Base-by-base conservation (phyloP, 2,797 vertebrate genomes). In the Poecile montanus region DNA sequence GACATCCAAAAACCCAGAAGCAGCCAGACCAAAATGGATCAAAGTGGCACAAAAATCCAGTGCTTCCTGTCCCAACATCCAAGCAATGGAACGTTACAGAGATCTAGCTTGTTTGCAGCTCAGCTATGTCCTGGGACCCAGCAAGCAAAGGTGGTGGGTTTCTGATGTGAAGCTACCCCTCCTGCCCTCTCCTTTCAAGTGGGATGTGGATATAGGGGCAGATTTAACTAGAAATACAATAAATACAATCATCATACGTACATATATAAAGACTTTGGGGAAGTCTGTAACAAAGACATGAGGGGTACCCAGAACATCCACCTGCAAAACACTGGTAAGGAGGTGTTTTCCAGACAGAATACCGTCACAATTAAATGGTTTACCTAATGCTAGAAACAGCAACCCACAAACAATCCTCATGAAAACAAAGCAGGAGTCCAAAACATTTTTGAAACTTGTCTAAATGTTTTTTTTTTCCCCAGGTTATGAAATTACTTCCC, bases 401-500 rank as follows among this genome's bases (percentile, higher is more conserved):
- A 91, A 60, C 30, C 32, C 56, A 51, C 36, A 75, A 67, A 77
- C 6, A 19, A 51, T 21, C 44, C 36, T 77, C 38, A 26, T 10
- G 12, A 78, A 92, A 94, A 75, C 68, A 92, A 85, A 84, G 58
- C 8, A 45, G 14, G 26, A 81, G 68, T 44, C 25, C 65, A 92
- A 92, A 88, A 66, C 23, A 57, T 51, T 94, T 92, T 30, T 65
- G 15, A 77, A 91, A 65, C 26, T 67, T 70, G 61, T 87, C 48
- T 57, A 91, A 91, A 72, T 71, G 89, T 67, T 82, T 36, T 36
- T 36, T 74, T 42, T 85, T 90, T 80, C 79, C 87, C 57, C 78
- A 83, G 22, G 32, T 79, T 87, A 89, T 65, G 65, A 83, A 87
- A 85, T 40, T 0, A 65, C 75, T 91, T 40, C 38, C 38, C 38